Evolutionary conservation across 2,797 vertebrate species (phyloP).

Genomic region (Danio kyathit): DNA sequence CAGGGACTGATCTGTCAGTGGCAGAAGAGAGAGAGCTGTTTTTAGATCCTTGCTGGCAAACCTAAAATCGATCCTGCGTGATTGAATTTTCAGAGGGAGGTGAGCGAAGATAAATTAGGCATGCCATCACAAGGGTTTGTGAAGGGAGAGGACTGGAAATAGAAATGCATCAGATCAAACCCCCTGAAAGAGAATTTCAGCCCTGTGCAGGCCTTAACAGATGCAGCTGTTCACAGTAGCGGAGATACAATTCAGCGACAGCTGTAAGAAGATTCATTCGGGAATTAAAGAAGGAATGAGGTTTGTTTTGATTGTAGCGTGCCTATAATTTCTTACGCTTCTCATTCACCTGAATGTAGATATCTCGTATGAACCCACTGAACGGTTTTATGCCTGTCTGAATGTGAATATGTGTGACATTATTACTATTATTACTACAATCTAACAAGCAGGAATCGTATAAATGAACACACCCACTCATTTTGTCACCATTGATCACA

Average conservation of each 20-base stretch:
- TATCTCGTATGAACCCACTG: constrained; percentile 7
- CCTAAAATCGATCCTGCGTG: constrained; percentile 52
- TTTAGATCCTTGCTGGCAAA: constrained; percentile 54
- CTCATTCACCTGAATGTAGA: background rate
- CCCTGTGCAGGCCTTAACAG: constrained; percentile 21
- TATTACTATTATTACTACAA: constrained; percentile 39
- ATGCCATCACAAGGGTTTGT: constrained; percentile 48
- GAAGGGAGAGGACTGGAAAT: constrained; percentile 34
- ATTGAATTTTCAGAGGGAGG: constrained; percentile 61
- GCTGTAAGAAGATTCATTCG: constrained; percentile 18
- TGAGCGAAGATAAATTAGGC: constrained; percentile 60
- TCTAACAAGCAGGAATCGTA: constrained; percentile 10
- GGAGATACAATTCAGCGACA: constrained; percentile 21
- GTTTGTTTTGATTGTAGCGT: constrained; percentile 11
- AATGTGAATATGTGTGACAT: constrained; percentile 38
- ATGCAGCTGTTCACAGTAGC: constrained; percentile 11
- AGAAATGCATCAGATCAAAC: constrained; percentile 37
- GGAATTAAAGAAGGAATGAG: background rate
- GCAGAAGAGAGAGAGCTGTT: constrained; percentile 57
- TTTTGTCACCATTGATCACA: constrained; percentile 51
- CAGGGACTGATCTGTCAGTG: constrained; percentile 40
- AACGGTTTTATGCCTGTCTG: constrained; percentile 11
- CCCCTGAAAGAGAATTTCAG: constrained; percentile 14
- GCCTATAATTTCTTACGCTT: constrained; percentile 4
- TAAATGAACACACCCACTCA: constrained; percentile 34